A percentile compares a stretch with the other conserved stretches of the same genome.
Conservation (phyloP, 2,797 vertebrate species). For the Phoebastria nigripes region DNA sequence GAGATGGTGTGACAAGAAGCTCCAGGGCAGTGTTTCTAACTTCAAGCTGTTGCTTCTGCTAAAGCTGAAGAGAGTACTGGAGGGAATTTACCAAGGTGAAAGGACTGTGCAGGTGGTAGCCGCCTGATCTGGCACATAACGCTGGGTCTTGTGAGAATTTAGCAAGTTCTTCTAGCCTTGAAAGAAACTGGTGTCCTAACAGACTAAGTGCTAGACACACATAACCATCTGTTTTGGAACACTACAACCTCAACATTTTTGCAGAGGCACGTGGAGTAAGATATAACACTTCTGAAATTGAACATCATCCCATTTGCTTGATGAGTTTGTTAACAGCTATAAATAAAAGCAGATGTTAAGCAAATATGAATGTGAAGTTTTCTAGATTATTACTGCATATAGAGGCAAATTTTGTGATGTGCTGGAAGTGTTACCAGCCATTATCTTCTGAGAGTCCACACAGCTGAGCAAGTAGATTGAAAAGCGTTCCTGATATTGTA, state of each 20-base stretch:
- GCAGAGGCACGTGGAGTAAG: not conserved
- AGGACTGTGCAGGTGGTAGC: not conserved
- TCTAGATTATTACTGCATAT: not conserved
- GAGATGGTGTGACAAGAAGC: not conserved
- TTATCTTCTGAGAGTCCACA: not conserved
- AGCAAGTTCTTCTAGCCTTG: not conserved
- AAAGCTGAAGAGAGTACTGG: not conserved
- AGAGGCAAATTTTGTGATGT: not conserved
- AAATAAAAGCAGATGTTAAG: not conserved
- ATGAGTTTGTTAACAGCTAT: not conserved
- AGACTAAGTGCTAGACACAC: not conserved
- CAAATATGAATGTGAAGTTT: not conserved
- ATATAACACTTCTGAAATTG: not conserved
- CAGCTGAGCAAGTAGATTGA: not conserved
- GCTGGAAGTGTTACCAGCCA: not conserved
- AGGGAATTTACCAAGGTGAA: not conserved
- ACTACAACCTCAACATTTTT: not conserved
- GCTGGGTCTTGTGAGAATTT: not conserved
- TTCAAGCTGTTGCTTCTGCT: not conserved
- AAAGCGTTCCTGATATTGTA: not conserved
- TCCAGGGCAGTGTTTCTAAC: not conserved
- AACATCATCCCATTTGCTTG: not conserved
- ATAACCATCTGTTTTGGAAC: not conserved
- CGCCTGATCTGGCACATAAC: not conserved
- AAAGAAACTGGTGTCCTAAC: not conserved